A percentile compares a stretch with the other conserved stretches of the same genome.
These are phyloP conservation scores for Drosophila tsacasi DNA, from an alignment of 1,140 invertebrate species.

Conservation along the genomic window DNA sequence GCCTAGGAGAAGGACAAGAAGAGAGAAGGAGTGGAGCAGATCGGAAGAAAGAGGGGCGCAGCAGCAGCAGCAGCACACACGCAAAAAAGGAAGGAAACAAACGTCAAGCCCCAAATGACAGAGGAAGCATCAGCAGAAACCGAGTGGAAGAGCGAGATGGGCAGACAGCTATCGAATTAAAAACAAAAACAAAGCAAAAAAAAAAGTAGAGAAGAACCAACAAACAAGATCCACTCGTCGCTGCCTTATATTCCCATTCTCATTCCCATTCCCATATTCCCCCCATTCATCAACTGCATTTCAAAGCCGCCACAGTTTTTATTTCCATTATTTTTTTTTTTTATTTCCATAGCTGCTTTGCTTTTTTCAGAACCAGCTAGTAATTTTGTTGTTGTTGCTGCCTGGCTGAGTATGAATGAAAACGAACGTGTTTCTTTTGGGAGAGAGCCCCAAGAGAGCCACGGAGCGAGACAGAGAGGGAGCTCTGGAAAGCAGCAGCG, in stretches of 20 bases:
- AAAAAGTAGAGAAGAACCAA: constrained; percentile 25
- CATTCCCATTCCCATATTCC: constrained; percentile 38
- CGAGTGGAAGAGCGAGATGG: constrained; percentile 18
- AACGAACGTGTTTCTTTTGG: constrained; percentile 76
- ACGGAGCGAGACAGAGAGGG: constrained; percentile 30
- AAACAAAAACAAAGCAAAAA: constrained; percentile 43
- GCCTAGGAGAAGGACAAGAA: constrained; percentile 26
- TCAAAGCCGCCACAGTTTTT: constrained; percentile 66
- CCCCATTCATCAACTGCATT: constrained; percentile 83
- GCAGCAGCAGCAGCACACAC: constrained; percentile 27
- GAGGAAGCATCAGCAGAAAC: constrained; percentile 20
- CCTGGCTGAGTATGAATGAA: constrained; percentile 74
- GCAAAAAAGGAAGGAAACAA: constrained; percentile 80
- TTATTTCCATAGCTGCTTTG: constrained; percentile 29
- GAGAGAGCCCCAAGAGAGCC: constrained; percentile 32
- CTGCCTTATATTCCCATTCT: constrained; percentile 46
- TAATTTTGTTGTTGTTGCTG: constrained; percentile 53
- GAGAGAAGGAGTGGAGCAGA: constrained; percentile 1
- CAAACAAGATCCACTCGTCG: constrained; percentile 53
- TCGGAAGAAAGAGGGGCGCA: constrained; percentile 20
- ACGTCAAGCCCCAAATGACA: constrained; percentile 72
- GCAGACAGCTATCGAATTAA: constrained; percentile 44
- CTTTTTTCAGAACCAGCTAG: constrained; percentile 66
- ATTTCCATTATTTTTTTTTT: constrained; percentile 31
- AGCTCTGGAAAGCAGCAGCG: constrained; percentile 22